Evolutionary conservation across 2,888 invertebrate genomes (phyloP).

Genomic region (Zaprionus lineosus): DNA sequence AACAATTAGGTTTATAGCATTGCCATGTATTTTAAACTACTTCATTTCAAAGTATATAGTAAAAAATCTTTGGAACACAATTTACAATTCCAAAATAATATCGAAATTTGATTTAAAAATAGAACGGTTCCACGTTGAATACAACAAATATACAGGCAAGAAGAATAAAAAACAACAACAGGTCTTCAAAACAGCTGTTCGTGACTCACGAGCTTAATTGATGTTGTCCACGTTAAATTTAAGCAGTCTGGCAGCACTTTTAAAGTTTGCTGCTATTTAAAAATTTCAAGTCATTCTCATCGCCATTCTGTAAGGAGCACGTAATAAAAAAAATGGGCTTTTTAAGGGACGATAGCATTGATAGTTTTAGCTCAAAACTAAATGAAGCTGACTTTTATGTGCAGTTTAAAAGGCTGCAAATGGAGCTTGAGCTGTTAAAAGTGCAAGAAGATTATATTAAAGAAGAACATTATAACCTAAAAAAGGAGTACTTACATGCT

Average conservation of each 20-base stretch:
- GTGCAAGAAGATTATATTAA: conserved; percentile 99
- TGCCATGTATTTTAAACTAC: conserved; percentile 16
- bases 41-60: conserved; percentile 5
- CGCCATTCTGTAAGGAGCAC: not conserved
- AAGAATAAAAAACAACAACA: conserved; percentile 45
- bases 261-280: conserved; percentile 28
- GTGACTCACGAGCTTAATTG: conserved; percentile 19
- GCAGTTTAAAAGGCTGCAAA: conserved; percentile 97
- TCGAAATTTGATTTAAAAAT: conserved; percentile 63
- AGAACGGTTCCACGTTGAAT: conserved; percentile 64
- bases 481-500: conserved; percentile 99
- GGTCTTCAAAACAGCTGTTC: conserved; percentile 49
- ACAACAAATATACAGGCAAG: conserved; percentile 23
- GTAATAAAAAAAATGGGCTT: conserved; percentile 7
- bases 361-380: conserved; percentile 71
- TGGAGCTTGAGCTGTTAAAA: conserved; percentile 97
- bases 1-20: conserved; percentile 24
- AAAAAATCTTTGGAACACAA: conserved; percentile 34
- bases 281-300: conserved; percentile 61
- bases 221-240: too few relatives aligned
- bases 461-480: conserved; percentile 98
- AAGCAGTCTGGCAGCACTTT: not conserved
- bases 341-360: conserved; percentile 8
- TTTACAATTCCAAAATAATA: conserved; percentile 66
- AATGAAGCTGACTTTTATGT: conserved; percentile 97